These are phyloP conservation scores for Halocaridina rubra DNA, from an alignment of 2,888 invertebrate species.

Conservation along the genomic window DNA sequence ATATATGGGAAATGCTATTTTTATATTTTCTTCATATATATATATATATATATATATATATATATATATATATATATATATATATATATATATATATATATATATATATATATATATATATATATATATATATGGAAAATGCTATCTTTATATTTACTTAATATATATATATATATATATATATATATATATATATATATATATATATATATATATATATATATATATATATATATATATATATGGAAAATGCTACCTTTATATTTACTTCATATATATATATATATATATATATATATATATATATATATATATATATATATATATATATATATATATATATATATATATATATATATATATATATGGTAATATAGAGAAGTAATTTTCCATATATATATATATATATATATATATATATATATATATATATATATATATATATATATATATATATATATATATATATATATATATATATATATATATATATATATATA, in stretches of 20 bases:
- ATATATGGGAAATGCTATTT: too few relatives aligned
- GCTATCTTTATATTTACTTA: background rate
- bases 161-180: background rate
- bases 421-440: background rate
- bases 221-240: background rate
- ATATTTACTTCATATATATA: background rate
- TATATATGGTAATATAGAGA: background rate
- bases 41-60: background rate
- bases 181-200: background rate
- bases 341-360: background rate
- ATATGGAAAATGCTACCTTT: background rate
- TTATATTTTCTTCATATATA: too few relatives aligned
- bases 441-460: background rate
- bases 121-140: background rate
- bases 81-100: background rate
- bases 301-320: background rate
- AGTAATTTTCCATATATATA: background rate
- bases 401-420: background rate
- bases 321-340: background rate
- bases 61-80: background rate
- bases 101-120: background rate
- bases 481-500: background rate
- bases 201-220: background rate
- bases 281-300: background rate
- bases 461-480: background rate